Evolutionary conservation across 1,140 invertebrate genomes (phyloP).

Genomic region (Triops longicaudatus): DNA sequence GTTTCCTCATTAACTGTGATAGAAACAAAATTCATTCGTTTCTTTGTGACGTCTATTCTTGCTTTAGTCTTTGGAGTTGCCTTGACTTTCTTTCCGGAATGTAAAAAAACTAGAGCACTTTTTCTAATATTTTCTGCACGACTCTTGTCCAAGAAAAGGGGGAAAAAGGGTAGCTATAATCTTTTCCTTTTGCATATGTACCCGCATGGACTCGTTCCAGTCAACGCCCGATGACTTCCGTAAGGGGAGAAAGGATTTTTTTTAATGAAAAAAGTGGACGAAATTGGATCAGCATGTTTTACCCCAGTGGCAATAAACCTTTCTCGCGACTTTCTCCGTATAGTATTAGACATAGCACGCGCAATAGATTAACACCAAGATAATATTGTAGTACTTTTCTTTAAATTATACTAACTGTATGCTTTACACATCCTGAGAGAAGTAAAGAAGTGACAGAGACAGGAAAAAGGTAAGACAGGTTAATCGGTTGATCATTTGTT

Average conservation of each 20-base stretch:
- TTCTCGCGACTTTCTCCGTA: not conserved
- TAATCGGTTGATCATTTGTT: not conserved
- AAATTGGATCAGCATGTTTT: not conserved
- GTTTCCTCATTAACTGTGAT: too few relatives aligned
- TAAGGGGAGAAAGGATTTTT: not conserved
- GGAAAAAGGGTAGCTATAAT: too few relatives aligned
- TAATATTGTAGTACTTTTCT: too few relatives aligned
- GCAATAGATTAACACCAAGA: too few relatives aligned
- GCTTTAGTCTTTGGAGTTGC: not conserved
- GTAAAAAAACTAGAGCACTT: not conserved
- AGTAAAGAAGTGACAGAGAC: too few relatives aligned
- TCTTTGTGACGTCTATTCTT: too few relatives aligned
- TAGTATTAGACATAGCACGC: not conserved
- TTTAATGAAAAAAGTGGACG: not conserved
- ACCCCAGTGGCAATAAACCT: not conserved
- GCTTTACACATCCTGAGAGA: too few relatives aligned
- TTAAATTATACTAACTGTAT: too few relatives aligned
- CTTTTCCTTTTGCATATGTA: not conserved
- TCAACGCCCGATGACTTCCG: not conserved
- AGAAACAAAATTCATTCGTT: too few relatives aligned
- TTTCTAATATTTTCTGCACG: not conserved
- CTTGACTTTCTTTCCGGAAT: slow-evolving; percentile 12
- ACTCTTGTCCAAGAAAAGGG: not conserved
- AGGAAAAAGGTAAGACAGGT: not conserved
- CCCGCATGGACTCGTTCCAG: not conserved